phyloP scores from a whole-genome alignment of 1,140 invertebrate species.

The Ectropis grisescens region DNA sequence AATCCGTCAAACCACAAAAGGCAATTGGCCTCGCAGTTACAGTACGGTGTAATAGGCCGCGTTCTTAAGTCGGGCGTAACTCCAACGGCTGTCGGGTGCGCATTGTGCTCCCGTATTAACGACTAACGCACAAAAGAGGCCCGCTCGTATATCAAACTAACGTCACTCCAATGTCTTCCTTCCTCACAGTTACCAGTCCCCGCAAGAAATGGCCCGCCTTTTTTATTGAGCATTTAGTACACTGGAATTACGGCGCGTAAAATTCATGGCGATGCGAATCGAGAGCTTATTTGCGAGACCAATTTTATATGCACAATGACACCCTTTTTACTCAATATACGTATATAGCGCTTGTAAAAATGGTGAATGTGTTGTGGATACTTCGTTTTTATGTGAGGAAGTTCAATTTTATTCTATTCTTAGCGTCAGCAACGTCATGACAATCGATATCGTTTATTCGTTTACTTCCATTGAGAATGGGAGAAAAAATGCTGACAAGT shows the following conservation, averaged over 20 bases:
- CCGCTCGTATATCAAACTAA: slow-evolving; percentile 64
- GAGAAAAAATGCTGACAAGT: too few species aligned
- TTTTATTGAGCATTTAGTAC: slow-evolving; percentile 54
- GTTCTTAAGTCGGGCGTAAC: slow-evolving; percentile 40
- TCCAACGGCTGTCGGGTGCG: slow-evolving; percentile 27
- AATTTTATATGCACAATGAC: slow-evolving; percentile 3
- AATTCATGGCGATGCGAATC: slow-evolving; percentile 25
- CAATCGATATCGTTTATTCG: too few species aligned
- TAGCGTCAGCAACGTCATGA: too few species aligned
- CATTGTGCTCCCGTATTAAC: slow-evolving; percentile 54
- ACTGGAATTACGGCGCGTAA: slow-evolving; percentile 45
- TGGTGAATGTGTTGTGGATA: too few species aligned
- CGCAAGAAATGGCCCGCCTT: slow-evolving; percentile 40
- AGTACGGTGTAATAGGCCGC: slow-evolving; percentile 23
- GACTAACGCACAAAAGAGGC: slow-evolving; percentile 51
- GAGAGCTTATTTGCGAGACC: slow-evolving; percentile 10
- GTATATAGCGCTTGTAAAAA: too few species aligned
- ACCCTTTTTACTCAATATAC: too few species aligned
- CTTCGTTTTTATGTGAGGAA: too few species aligned
- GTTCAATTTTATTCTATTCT: too few species aligned
- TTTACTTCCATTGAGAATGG: too few species aligned
- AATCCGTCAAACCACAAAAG: too few species aligned
- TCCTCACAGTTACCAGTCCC: slow-evolving; percentile 47
- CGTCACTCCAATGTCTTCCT: slow-evolving; percentile 64
- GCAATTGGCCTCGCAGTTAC: slow-evolving; percentile 5